Evolutionary conservation across 2,113 vertebrate species (phyloP).

Genomic region (Sapajus apella): DNA sequence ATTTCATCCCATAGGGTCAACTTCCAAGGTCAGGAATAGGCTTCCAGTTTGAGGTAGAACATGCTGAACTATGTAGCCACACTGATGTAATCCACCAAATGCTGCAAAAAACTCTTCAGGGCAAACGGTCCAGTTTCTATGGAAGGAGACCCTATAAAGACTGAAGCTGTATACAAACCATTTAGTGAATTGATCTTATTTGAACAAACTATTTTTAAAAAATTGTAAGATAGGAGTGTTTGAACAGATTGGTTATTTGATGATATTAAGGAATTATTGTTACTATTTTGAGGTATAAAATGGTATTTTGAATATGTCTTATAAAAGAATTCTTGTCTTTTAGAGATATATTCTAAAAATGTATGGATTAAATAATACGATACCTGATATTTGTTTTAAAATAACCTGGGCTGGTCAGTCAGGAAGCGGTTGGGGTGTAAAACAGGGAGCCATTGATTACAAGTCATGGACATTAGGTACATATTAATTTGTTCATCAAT

Average conservation of each 20-base stretch:
- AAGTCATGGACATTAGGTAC: neutral
- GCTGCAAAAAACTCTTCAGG: neutral
- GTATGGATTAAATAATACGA: neutral
- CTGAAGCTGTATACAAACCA: neutral
- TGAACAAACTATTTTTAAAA: neutral
- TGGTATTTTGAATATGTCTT: neutral
- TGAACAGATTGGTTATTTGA: constrained; percentile 28
- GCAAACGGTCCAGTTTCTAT: neutral
- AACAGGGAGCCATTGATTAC: neutral
- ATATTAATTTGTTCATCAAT: neutral
- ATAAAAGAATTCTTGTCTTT: neutral
- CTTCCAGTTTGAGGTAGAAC: neutral
- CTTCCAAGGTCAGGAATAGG: neutral
- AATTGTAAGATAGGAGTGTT: neutral
- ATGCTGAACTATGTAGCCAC: neutral
- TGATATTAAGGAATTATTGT: constrained; percentile 7
- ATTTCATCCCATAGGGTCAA: neutral
- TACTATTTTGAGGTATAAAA: neutral
- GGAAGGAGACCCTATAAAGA: neutral
- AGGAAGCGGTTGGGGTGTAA: neutral
- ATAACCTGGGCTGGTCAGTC: neutral
- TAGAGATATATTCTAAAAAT: neutral
- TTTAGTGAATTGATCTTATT: neutral
- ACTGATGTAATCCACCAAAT: neutral
- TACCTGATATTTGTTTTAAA: neutral